Percentiles rank a stretch among this genome's conserved stretches.
phyloP scores from a whole-genome alignment of 2,113 vertebrate genomes.

The Phyllostomus discolor region DNA sequence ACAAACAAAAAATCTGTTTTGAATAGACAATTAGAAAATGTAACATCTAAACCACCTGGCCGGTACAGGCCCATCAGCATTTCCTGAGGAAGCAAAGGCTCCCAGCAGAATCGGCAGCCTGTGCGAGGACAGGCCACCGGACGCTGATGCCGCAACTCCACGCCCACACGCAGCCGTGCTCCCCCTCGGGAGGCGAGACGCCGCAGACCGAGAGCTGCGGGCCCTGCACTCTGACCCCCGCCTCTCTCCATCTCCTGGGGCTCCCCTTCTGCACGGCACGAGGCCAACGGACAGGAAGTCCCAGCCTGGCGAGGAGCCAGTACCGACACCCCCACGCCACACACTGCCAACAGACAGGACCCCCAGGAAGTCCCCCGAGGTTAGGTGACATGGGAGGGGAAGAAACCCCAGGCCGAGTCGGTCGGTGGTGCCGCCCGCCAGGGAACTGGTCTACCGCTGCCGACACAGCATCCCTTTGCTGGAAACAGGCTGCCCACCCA shows the following conservation, averaged over 20 bases:
- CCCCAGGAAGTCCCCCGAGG: not conserved
- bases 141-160: not conserved
- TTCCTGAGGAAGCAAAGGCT: not conserved
- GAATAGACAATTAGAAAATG: constrained; percentile 27
- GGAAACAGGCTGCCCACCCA: not conserved
- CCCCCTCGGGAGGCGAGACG: too few species aligned
- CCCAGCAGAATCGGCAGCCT: not conserved
- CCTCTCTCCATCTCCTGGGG: not conserved
- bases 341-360: not conserved
- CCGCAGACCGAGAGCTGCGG: not conserved
- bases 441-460: rapidly evolving
- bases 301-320: not conserved
- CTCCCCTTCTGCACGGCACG: not conserved
- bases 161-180: rapidly evolving
- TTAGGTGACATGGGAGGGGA: not conserved
- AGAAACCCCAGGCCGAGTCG: not conserved
- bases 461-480: not conserved
- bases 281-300: not conserved
- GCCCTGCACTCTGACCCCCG: not conserved
- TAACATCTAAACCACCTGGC: not conserved
- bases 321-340: too few species aligned
- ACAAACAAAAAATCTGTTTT: not conserved
- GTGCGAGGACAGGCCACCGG: not conserved
- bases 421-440: not conserved
- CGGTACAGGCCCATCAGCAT: not conserved